Base-by-base conservation (phyloP, 2,888 invertebrate species). In the Orthonevra nobilis region DNA sequence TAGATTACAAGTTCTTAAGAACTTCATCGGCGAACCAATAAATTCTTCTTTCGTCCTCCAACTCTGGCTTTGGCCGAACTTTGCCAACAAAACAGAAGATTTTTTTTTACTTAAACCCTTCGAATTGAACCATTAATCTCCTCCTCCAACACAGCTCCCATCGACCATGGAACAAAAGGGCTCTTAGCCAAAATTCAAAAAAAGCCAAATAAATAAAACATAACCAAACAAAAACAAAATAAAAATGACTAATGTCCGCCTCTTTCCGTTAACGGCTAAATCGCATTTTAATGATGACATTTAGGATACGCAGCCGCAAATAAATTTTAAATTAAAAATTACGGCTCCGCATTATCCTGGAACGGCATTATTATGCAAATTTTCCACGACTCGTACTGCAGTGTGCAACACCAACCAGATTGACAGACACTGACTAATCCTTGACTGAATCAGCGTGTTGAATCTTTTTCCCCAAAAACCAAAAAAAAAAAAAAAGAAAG, bases 251-350 rank as follows among this genome's bases (percentile, higher is more conserved):
- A 72, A 77, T 64, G 60, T 50, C 60, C 40, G n/a, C 10, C 40
- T 20, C 44, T 36, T 58, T 26, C 77, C 72, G 40, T 64, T 72
- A 72, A 72, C 36, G 77, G 72, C 64, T 72, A 77, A 77, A 77
- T 77, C 77, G 72, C 38, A 72, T 72, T 72, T 77, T 77, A 77
- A 77, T 77, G 72, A 72, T 77, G 77, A 77, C 72, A 77, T 77
- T 77, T 72, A 77, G 77, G 77, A 77, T 72, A 64, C 46, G 26
- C 64, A 26, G 72, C 15, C 52, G 52, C 58, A 64, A 72, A 77
- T 77, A 77, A 64, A 77, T 77, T 77, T 64, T 32, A 48, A 64
- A 77, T 70, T 40, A 60, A 64, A 52, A 72, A 77, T 46, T 72
- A 64, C 36, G 28, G 12, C 28, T 7, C 50, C 12, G 30, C 32